phyloP scores from a whole-genome alignment of 1,140 invertebrate genomes.

The Leguminivora glycinivorella region DNA sequence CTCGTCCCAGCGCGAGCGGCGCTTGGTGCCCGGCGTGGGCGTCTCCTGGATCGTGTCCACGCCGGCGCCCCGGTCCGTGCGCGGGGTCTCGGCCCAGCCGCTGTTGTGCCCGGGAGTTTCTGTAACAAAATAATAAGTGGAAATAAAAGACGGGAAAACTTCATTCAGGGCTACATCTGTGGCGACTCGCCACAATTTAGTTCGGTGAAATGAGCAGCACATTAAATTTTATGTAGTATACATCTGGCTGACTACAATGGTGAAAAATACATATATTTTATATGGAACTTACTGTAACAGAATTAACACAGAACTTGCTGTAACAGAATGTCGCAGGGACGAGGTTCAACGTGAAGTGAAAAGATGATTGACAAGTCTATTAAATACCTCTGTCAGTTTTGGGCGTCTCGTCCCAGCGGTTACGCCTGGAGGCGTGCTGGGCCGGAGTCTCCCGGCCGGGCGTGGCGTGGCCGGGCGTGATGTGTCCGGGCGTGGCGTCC shows the following conservation, averaged over 20 bases:
- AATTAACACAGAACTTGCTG: too few species aligned
- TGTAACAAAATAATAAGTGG: slow-evolving; percentile 45
- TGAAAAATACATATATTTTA: too few species aligned
- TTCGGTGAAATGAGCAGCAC: too few species aligned
- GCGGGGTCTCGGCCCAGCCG: slow-evolving; percentile 98
- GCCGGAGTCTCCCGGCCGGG: slow-evolving; percentile 94
- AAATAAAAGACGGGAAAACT: background rate
- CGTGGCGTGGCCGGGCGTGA: slow-evolving; percentile 92
- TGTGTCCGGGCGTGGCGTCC: slow-evolving; percentile 95
- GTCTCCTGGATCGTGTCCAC: slow-evolving; percentile 93
- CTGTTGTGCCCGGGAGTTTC: slow-evolving; percentile 97
- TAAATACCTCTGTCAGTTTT: slow-evolving; percentile 90
- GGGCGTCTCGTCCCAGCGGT: slow-evolving; percentile 99
- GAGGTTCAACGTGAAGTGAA: too few species aligned
- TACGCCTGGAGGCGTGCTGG: slow-evolving; percentile 91
- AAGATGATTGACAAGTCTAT: too few species aligned
- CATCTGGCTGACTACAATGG: too few species aligned
- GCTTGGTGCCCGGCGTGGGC: slow-evolving; percentile 95
- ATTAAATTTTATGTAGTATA: too few species aligned
- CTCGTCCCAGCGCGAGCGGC: slow-evolving; percentile 98
- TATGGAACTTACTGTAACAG: too few species aligned
- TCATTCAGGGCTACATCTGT: too few species aligned
- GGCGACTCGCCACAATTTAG: too few species aligned
- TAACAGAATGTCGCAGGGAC: too few species aligned
- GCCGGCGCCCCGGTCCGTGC: slow-evolving; percentile 90